A percentile compares a stretch with the other conserved stretches of the same genome.
phyloP scores from a whole-genome alignment of 2,113 vertebrate genomes.

The Martes martes region DNA sequence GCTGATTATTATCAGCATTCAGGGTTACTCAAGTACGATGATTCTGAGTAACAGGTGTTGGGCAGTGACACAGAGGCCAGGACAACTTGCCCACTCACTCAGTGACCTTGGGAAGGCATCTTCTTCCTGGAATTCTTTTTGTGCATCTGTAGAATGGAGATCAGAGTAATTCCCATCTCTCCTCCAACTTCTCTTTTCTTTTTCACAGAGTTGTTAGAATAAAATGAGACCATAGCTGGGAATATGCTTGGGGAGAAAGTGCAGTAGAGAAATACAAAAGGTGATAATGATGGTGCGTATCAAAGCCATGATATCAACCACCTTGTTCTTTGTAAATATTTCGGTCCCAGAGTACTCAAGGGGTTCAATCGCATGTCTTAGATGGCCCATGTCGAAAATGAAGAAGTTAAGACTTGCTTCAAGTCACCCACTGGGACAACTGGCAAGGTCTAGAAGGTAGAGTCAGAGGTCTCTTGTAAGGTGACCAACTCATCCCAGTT shows the following conservation, averaged over 20 bases:
- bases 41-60: neutral
- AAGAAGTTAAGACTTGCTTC: neutral
- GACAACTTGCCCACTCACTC: neutral
- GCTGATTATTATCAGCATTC: neutral
- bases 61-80: neutral
- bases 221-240: neutral
- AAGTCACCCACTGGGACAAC: neutral
- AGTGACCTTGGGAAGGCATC: neutral
- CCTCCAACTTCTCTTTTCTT: neutral
- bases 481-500: neutral
- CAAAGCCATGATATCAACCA: slow-evolving; percentile 17
- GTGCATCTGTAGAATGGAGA: neutral
- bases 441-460: neutral
- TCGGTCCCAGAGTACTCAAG: neutral
- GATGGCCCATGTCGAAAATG: neutral
- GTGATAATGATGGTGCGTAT: neutral
- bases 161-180: neutral
- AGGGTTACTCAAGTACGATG: neutral
- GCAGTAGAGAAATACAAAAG: neutral
- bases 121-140: slow-evolving; percentile 18
- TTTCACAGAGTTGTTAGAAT: slow-evolving; percentile 16
- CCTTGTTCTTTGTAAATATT: slow-evolving; percentile 2
- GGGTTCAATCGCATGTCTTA: neutral
- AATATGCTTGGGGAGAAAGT: slow-evolving; percentile 15
- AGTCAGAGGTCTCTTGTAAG: neutral